Base-by-base conservation (phyloP, 2,113 vertebrate species). In the Colistium nudipinnis region DNA sequence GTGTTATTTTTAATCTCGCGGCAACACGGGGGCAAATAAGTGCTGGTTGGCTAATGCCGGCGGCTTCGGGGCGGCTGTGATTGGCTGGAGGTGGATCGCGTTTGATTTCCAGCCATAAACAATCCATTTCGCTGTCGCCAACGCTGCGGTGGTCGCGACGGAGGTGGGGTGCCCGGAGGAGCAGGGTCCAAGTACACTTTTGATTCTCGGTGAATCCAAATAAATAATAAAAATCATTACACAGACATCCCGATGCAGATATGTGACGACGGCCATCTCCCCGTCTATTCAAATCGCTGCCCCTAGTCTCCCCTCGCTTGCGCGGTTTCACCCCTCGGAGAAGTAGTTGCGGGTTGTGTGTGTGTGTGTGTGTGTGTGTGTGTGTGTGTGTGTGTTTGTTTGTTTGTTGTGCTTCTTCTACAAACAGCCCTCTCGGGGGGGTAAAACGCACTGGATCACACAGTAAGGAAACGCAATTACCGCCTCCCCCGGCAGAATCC, bases 401-500 rank as follows among this genome's bases (percentile, higher is more conserved):
- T 53, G 69, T 80, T 80, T 82, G 78, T 71, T 80, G 57, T 65
- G 47, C 41, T 70, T 62, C 60, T 74, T 80, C 47, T n/a, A 72
- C 80, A 85, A 86, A 70, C 65, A 75, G 56, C 65, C 57, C 56
- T 66, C 51, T 83, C 81, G 74, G 62, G 12, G 59, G 78, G 54
- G 80, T 57, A 41, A 76, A 61, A 79, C 57, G 61, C 43, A 38
- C 62, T 55, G 62, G 76, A 84, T 82, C 72, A 82, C 84, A 74
- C 80, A 75, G 80, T n/a, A 77, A 84, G 70, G 83, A 90, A 87
- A 86, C 41, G 78, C 73, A 88, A 88, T 90, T 91, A 90, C 75
- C 16, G 54, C 68, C 56, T 86, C 84, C 75, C 84, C 75, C 84
- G 43, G 76, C 67, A 73, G 83, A 86, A 73, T 82, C 79, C 82